These are phyloP conservation scores for Leptinotarsa texana DNA, from an alignment of 1,140 invertebrate genomes.

Conservation along the genomic window DNA sequence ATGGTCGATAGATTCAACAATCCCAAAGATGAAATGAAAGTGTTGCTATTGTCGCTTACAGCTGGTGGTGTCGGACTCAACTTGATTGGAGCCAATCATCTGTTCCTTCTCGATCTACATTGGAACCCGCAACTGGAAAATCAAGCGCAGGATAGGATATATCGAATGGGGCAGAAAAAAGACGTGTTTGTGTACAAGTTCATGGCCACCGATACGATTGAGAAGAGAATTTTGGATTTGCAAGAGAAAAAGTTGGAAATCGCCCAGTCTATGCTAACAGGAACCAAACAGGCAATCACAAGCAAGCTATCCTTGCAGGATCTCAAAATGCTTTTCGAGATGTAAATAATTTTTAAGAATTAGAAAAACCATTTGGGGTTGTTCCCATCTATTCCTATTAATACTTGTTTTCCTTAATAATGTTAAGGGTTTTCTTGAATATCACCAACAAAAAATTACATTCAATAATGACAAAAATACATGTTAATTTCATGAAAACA, in stretches of 20 bases:
- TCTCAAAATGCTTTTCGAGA: constrained; percentile 76
- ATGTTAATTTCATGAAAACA: too few relatives aligned
- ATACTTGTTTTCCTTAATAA: too few relatives aligned
- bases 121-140: constrained; percentile 95
- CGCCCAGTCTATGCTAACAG: constrained; percentile 76
- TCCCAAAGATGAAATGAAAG: constrained; percentile 58
- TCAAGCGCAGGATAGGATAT: constrained; percentile 90
- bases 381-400: too few relatives aligned
- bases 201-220: constrained; percentile 81
- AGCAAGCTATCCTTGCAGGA: constrained; percentile 77
- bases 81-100: constrained; percentile 85
- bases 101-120: constrained; percentile 87
- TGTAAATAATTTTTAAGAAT: constrained; percentile 51
- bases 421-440: too few relatives aligned
- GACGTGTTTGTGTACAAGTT: constrained; percentile 86
- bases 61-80: constrained; percentile 93
- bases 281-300: constrained; percentile 60
- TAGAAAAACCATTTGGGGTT: too few relatives aligned
- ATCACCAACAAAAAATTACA: too few relatives aligned
- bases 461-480: too few relatives aligned
- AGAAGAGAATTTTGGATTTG: constrained; percentile 77
- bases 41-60: constrained; percentile 79
- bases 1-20: constrained; percentile 76
- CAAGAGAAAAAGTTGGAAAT: constrained; percentile 81
- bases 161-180: constrained; percentile 85